Evolutionary conservation across 2,888 invertebrate genomes (phyloP).

Genomic region (Nebria salina): DNA sequence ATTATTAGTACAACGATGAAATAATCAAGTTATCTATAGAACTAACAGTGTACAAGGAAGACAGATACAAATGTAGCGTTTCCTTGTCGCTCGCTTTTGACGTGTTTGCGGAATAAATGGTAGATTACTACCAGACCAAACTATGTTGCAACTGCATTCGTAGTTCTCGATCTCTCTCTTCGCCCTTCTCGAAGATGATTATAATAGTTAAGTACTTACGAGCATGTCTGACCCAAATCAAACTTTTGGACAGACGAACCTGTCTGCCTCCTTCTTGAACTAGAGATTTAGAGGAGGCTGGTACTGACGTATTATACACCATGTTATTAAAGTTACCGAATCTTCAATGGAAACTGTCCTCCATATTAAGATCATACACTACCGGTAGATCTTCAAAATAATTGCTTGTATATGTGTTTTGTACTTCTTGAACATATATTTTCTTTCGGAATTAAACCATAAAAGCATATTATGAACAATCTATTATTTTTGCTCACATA

Average conservation of each 20-base stretch:
- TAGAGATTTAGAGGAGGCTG: background rate
- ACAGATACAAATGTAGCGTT: conserved; percentile 16
- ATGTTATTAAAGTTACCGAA: conserved; percentile 4
- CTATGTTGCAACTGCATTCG: conserved; percentile 11
- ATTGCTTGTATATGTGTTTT: too few relatives aligned
- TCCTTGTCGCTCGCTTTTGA: conserved; percentile 8
- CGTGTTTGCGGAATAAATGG: background rate
- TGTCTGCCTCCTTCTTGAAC: conserved; percentile 5
- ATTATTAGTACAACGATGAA: background rate
- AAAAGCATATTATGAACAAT: background rate
- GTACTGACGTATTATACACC: background rate
- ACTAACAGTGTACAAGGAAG: background rate
- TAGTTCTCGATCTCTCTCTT: background rate
- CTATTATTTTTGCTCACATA: background rate
- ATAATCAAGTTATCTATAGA: conserved; percentile 9
- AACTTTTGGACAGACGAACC: conserved; percentile 16
- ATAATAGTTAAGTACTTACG: conserved; percentile 8
- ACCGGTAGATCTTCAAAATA: too few relatives aligned
- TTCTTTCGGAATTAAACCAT: too few relatives aligned
- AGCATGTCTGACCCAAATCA: conserved; percentile 6
- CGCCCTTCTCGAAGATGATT: conserved; percentile 11
- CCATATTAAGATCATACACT: too few relatives aligned
- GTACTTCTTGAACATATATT: too few relatives aligned
- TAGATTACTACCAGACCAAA: background rate
- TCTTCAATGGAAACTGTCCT: too few relatives aligned